phyloP scores from a whole-genome alignment of 1,140 invertebrate species.

The Pseudomyrmex gracilis region DNA sequence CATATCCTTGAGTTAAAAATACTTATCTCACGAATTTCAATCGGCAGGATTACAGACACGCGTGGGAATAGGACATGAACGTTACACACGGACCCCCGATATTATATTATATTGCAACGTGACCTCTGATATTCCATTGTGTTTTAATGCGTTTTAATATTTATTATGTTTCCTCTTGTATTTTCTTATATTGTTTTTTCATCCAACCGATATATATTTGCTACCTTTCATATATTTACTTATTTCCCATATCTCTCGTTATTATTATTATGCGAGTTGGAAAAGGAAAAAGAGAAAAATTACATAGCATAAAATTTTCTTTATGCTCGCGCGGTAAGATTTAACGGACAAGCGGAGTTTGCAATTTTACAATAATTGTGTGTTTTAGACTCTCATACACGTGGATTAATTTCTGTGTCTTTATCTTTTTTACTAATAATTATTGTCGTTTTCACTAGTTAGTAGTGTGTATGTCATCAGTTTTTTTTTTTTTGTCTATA shows the following conservation, averaged over 20 bases:
- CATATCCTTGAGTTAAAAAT: slow-evolving; percentile 46
- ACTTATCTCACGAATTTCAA: slow-evolving; percentile 58
- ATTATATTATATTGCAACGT: background rate
- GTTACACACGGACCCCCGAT: background rate
- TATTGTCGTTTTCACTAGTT: background rate
- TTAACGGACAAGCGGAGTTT: background rate
- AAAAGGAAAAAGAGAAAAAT: background rate
- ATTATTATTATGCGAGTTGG: slow-evolving; percentile 1
- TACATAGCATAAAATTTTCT: background rate
- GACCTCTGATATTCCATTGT: slow-evolving; percentile 52
- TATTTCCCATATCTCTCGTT: slow-evolving; percentile 7
- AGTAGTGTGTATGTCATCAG: background rate
- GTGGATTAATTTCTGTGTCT: too few relatives aligned
- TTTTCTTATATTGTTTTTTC: slow-evolving; percentile 5
- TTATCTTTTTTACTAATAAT: background rate
- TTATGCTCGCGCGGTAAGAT: slow-evolving; percentile 2
- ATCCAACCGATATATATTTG: background rate
- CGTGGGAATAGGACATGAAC: slow-evolving; percentile 26
- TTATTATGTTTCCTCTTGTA: background rate
- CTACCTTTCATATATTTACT: slow-evolving; percentile 20
- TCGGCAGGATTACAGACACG: slow-evolving; percentile 21
- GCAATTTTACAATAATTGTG: background rate
- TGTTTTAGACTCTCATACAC: background rate
- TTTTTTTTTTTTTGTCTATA: background rate
- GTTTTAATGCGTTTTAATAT: slow-evolving; percentile 42